Conservation (phyloP, 2,888 invertebrate genomes). For the Coleophora deauratella region DNA sequence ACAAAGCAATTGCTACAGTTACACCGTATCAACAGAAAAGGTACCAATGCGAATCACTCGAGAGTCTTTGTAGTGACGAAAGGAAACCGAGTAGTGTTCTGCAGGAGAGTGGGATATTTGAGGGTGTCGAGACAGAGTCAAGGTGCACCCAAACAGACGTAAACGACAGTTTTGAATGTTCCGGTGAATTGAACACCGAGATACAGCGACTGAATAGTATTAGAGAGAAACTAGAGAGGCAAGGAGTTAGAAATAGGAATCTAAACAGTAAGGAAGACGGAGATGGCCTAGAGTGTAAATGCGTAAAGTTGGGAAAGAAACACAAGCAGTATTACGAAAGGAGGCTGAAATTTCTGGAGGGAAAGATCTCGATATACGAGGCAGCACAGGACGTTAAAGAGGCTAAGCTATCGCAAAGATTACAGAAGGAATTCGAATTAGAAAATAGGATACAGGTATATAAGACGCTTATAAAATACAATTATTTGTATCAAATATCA, state of each 20-base stretch:
- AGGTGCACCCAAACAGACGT: conserved; percentile 74
- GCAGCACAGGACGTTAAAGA: conserved; percentile 77
- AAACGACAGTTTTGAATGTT: conserved; percentile 67
- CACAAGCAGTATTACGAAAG: conserved; percentile 79
- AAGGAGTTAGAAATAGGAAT: conserved; percentile 68
- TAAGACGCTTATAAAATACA: neutral
- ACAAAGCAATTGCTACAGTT: conserved; percentile 77
- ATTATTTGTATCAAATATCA: conserved; percentile 2
- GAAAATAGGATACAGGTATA: conserved; percentile 65
- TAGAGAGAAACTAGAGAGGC: conserved; percentile 76
- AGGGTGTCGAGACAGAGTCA: conserved; percentile 69
- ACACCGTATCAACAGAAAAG: conserved; percentile 75
- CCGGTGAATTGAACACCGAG: conserved; percentile 74
- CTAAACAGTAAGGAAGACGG: conserved; percentile 54
- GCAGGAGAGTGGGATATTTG: conserved; percentile 84
- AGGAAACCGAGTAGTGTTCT: conserved; percentile 73
- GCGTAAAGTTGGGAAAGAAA: conserved; percentile 70
- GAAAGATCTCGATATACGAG: conserved; percentile 78
- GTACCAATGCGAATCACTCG: conserved; percentile 61
- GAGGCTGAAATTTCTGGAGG: conserved; percentile 77
- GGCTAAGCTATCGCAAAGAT: conserved; percentile 74
- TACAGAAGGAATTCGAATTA: conserved; percentile 75
- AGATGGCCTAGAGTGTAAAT: conserved; percentile 64
- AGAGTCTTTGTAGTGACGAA: conserved; percentile 60
- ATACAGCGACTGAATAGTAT: conserved; percentile 78